These are phyloP conservation scores for Apogon talboti DNA, from an alignment of 2,797 vertebrate genomes.

Conservation along the genomic window DNA sequence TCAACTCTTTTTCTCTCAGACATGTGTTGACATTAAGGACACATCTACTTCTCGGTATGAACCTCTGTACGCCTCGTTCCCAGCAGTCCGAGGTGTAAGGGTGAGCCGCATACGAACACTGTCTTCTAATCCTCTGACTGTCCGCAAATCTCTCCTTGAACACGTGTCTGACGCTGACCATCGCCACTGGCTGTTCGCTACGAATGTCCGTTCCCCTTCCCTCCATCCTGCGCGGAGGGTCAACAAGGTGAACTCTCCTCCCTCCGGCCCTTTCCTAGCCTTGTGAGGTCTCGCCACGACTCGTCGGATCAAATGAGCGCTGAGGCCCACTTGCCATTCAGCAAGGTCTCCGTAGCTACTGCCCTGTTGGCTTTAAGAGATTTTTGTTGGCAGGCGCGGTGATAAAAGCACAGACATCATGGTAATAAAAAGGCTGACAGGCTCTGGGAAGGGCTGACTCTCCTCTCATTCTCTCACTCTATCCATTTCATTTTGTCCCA, in stretches of 20 bases:
- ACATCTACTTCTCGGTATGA: constrained; percentile 11
- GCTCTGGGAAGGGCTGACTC: constrained; percentile 46
- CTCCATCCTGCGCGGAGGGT: constrained; percentile 37
- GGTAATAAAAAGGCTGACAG: constrained; percentile 69
- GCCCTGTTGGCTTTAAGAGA: constrained; percentile 57
- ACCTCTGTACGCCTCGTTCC: constrained; percentile 1
- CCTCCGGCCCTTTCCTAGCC: constrained; percentile 11
- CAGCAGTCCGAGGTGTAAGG: constrained; percentile 26
- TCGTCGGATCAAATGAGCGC: constrained; percentile 47
- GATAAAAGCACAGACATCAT: constrained; percentile 72
- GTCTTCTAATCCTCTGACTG: constrained; percentile 41
- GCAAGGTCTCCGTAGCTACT: constrained; percentile 46
- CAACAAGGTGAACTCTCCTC: constrained; percentile 44
- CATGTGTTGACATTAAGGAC: constrained; percentile 9
- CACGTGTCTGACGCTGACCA: constrained; percentile 45
- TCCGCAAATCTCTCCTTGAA: constrained; percentile 49
- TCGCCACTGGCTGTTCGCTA: constrained; percentile 19
- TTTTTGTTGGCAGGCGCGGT: constrained; percentile 45
- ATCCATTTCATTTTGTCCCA: constrained; percentile 61
- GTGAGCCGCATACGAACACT: constrained; percentile 26
- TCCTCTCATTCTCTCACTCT: constrained; percentile 38
- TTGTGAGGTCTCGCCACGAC: not conserved
- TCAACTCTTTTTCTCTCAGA: constrained; percentile 2
- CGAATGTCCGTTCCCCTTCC: constrained; percentile 26
- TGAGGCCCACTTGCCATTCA: constrained; percentile 41